A percentile compares a stretch with the other conserved stretches of the same genome.
phyloP scores from a whole-genome alignment of 2,113 vertebrate species.

The Trogon melanurus region DNA sequence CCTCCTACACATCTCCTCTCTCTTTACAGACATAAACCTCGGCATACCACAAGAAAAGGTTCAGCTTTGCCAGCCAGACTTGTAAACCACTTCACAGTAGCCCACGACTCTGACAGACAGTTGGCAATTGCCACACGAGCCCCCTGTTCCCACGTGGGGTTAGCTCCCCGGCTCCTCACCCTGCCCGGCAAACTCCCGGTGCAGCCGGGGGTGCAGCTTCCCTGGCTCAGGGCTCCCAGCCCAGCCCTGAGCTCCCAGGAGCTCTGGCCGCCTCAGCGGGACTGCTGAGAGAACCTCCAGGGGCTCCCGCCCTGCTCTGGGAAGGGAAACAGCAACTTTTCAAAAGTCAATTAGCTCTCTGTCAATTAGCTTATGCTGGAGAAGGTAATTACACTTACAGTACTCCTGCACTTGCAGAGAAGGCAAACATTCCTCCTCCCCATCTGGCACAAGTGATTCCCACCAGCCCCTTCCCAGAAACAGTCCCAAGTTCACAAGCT shows the following conservation, averaged over 20 bases:
- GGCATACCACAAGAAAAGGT: not conserved
- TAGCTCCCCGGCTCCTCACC: not conserved
- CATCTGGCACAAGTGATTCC: not conserved
- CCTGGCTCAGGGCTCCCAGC: too few species aligned
- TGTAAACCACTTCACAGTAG: not conserved
- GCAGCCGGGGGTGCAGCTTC: fast-evolving
- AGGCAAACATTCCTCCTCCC: not conserved
- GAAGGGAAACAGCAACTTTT: not conserved
- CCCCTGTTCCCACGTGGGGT: fast-evolving
- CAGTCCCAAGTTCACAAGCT: not conserved
- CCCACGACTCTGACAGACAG: not conserved
- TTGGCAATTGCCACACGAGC: not conserved
- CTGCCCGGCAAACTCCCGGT: fast-evolving
- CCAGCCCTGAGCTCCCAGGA: not conserved
- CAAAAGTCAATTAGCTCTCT: not conserved
- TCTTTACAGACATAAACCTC: constrained; percentile 18
- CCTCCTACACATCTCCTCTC: not conserved
- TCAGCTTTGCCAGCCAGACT: constrained; percentile 1
- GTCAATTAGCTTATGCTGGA: not conserved
- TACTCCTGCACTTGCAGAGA: not conserved
- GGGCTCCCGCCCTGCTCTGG: not conserved
- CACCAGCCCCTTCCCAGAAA: not conserved
- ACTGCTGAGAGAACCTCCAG: not conserved
- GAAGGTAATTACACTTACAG: not conserved
- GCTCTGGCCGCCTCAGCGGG: fast-evolving